These are phyloP conservation scores for Resseliella maxima DNA, from an alignment of 2,888 invertebrate species.

Conservation along the genomic window DNA sequence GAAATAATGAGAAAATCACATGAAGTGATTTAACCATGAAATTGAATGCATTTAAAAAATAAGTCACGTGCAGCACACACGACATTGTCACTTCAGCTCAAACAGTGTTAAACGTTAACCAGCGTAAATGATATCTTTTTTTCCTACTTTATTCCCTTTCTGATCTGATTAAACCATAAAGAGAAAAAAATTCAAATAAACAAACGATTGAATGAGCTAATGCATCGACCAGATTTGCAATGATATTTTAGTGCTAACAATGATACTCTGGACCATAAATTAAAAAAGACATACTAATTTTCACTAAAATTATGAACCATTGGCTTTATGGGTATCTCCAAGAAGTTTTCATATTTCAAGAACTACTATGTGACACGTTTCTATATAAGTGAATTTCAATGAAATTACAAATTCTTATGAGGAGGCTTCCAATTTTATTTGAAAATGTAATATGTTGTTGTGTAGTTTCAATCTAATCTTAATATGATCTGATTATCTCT, in stretches of 20 bases:
- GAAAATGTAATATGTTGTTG: not conserved
- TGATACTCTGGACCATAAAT: not conserved
- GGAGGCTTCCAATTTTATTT: not conserved
- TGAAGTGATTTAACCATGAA: conserved; percentile 56
- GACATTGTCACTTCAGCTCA: conserved; percentile 45
- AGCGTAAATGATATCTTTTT: conserved; percentile 42
- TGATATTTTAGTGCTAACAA: not conserved
- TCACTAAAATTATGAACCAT: too few species aligned
- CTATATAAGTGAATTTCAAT: not conserved
- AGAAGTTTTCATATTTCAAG: too few species aligned
- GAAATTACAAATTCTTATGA: too few species aligned
- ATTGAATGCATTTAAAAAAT: conserved; percentile 56
- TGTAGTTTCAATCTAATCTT: not conserved
- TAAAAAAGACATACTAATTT: too few species aligned
- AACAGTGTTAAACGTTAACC: conserved; percentile 51
- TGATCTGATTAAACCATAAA: not conserved
- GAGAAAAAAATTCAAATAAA: not conserved
- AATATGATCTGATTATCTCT: conserved; percentile 15
- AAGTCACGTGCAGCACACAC: conserved; percentile 56
- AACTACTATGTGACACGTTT: too few species aligned
- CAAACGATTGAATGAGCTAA: not conserved
- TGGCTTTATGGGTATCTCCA: too few species aligned
- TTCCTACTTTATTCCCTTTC: not conserved
- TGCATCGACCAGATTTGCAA: not conserved
- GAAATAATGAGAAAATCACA: conserved; percentile 55